Evolutionary conservation across 1,140 invertebrate species (phyloP).

Genomic region (Thrips palmi): DNA sequence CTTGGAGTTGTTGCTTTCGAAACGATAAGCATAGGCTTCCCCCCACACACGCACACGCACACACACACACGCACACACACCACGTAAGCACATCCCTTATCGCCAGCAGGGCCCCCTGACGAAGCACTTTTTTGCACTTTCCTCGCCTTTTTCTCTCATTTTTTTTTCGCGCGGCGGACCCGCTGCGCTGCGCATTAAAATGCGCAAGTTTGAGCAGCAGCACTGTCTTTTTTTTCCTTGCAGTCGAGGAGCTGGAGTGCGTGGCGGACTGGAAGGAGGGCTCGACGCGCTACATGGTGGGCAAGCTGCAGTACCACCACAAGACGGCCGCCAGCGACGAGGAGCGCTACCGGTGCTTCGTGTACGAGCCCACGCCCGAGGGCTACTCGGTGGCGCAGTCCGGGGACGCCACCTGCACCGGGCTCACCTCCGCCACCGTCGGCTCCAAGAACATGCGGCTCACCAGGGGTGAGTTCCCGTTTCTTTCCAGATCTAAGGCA

Average conservation of each 20-base stretch:
- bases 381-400: constrained; percentile 41
- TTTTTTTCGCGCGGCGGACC: not conserved
- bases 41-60: too few relatives aligned
- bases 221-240: constrained; percentile 17
- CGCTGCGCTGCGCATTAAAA: not conserved
- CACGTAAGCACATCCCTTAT: too few relatives aligned
- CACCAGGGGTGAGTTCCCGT: constrained; percentile 32
- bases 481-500: too few relatives aligned
- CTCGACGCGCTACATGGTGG: constrained; percentile 36
- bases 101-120: not conserved
- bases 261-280: constrained; percentile 46
- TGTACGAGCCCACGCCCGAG: constrained; percentile 44
- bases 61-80: too few relatives aligned
- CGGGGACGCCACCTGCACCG: constrained; percentile 45
- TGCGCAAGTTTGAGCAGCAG: not conserved
- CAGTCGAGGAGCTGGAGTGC: constrained; percentile 44
- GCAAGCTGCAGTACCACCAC: constrained; percentile 48
- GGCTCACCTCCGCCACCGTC: constrained; percentile 33
- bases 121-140: not conserved
- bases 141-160: too few relatives aligned
- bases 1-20: too few relatives aligned
- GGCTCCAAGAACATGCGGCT: constrained; percentile 36
- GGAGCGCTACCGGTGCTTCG: constrained; percentile 81
- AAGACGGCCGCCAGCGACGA: constrained; percentile 74
- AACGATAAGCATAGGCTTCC: too few relatives aligned